A percentile compares a stretch with the other conserved stretches of the same genome.
These are phyloP conservation scores for Bucorvus abyssinicus DNA, from an alignment of 2,797 vertebrate species.

Conservation along the genomic window DNA sequence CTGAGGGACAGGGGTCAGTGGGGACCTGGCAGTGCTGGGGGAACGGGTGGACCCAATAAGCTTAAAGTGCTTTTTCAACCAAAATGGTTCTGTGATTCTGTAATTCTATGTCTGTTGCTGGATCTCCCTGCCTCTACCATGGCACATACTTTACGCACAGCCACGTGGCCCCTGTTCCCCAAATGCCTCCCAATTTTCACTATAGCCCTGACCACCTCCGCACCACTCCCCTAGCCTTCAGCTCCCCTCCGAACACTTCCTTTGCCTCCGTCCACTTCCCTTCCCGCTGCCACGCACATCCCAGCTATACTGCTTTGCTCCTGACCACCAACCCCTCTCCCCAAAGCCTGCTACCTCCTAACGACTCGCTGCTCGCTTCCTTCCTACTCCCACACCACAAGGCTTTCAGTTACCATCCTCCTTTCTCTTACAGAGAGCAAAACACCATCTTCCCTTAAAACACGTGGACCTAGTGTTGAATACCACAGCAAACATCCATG, in stretches of 20 bases:
- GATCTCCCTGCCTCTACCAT: fast-evolving
- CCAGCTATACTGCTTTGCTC: fast-evolving
- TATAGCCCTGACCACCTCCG: fast-evolving
- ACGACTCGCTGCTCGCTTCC: background rate
- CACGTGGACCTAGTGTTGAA: fast-evolving
- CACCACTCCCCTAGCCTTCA: background rate
- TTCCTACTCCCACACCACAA: background rate
- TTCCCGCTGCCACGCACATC: background rate
- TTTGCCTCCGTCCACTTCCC: background rate
- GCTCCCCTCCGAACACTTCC: background rate
- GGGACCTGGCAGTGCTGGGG: too few species aligned
- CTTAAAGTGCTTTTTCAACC: too few species aligned
- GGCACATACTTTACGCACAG: fast-evolving
- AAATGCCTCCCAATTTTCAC: fast-evolving
- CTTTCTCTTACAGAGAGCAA: background rate
- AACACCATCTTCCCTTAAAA: background rate
- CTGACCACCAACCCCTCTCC: background rate
- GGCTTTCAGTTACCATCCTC: background rate
- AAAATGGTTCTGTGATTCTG: too few species aligned
- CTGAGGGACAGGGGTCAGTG: too few species aligned
- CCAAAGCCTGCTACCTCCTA: background rate
- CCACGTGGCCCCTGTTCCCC: background rate
- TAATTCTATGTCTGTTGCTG: fast-evolving
- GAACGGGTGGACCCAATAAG: too few species aligned
- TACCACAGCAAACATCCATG: background rate